Evolutionary conservation across 2,797 vertebrate species (phyloP), one percentile per base, ranked within the genome.

Genomic region (Tiaroga cobitis): DNA sequence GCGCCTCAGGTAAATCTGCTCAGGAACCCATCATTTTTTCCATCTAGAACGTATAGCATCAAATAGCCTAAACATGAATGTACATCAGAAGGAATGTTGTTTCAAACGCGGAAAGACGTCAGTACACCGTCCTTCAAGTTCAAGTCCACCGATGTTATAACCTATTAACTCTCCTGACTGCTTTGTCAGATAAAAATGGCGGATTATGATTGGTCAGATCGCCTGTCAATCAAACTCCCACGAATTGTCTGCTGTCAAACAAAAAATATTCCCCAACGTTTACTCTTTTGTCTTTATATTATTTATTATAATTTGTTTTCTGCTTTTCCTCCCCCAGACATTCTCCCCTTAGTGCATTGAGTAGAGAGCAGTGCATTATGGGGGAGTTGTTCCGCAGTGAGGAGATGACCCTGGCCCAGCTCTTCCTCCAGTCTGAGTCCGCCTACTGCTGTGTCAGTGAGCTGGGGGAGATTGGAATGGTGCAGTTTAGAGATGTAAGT

Each of bases 381-480:
- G 97, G 97, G 92, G 97, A 98, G 85, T 95, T 98, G 85, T 98
- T 99, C 93, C 93, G 97, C 82, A 99, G 97, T 61, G 97, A 99
- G 89, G 97, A 99, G 95, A 99, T 99, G 97, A 99, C 97, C 0
- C 94, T 99, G 90, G 97, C 97, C 11, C 97, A 99, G 94, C 97
- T 99, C 79, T 99, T 98, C 90, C 96, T 99, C 39, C 97, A 99
- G 90, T 98, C 97, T 0, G 97, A 99, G 92, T 97, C 96, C 29
- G 97, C 98, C 0, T 99, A 99, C 89, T 99, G 98, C 89, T 98
- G 96, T n/a, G 98, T 99, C 94, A 99, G 97, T 83, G 98, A 99
- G 83, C 93, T 99, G 90, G 98, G 98, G 82, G 98, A 99, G 92
- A 96, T 98, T 0, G 98, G 98, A 82, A 98, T 99, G 95, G 98